Conservation (phyloP, 1,140 invertebrate species). For the Bombus pyrosoma region DNA sequence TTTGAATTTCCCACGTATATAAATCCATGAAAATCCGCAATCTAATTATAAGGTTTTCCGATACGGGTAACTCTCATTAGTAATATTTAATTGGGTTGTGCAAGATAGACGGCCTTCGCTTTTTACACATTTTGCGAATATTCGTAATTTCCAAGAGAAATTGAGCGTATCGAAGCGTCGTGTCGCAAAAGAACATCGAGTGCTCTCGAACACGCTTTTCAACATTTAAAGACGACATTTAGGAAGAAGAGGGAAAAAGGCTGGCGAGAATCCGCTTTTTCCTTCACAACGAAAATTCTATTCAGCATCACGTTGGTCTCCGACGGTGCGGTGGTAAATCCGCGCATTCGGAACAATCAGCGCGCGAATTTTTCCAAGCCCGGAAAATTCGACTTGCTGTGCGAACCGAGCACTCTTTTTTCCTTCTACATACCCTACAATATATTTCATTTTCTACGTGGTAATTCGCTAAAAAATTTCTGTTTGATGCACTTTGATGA, state of each 20-base stretch:
- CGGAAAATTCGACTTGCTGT: background rate
- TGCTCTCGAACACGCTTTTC: background rate
- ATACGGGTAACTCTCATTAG: background rate
- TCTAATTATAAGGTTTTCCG: no score
- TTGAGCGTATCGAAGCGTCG: background rate
- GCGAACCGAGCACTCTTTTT: background rate
- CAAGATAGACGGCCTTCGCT: background rate
- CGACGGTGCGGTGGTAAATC: background rate
- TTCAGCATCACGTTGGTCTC: background rate
- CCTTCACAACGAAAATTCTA: background rate
- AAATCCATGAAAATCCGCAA: no score
- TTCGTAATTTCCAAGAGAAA: constrained; percentile 11
- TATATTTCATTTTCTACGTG: no score
- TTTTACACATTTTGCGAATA: background rate
- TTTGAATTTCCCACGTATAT: no score
- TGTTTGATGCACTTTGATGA: no score
- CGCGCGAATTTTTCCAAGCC: background rate
- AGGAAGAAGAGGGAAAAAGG: no score
- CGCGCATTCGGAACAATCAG: constrained; percentile 8
- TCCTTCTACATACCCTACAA: no score
- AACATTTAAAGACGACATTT: constrained; percentile 1
- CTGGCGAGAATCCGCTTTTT: background rate
- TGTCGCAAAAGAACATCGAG: background rate
- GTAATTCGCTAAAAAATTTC: background rate
- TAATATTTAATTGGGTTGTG: background rate